These are phyloP conservation scores for Phyllostomus hastatus DNA, from an alignment of 2,113 vertebrate genomes.

Conservation along the genomic window DNA sequence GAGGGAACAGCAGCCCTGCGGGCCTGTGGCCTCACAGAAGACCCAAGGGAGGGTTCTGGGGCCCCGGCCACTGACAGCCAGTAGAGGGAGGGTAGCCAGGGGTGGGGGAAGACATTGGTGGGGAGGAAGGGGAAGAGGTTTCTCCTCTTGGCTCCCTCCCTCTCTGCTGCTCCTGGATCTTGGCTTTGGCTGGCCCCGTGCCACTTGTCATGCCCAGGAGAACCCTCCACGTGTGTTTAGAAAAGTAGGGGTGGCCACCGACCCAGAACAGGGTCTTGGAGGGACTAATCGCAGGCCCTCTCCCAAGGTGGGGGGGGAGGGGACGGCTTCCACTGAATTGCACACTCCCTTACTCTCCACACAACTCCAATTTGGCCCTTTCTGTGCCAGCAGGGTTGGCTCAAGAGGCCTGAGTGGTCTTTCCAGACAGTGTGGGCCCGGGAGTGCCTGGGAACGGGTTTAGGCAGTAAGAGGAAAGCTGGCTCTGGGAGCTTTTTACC, in stretches of 20 bases:
- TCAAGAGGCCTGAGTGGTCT: not conserved
- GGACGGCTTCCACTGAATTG: not conserved
- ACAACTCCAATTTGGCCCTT: not conserved
- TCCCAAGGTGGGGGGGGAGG: not conserved
- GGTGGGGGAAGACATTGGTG: not conserved
- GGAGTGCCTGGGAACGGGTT: not conserved
- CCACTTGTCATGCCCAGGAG: not conserved
- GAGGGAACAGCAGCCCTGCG: conserved; percentile 41
- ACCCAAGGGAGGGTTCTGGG: conserved; percentile 11
- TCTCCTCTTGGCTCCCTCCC: not conserved
- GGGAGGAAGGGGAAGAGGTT: not conserved
- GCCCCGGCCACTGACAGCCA: not conserved
- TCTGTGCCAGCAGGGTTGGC: not conserved
- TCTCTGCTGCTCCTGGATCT: not conserved
- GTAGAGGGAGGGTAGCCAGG: not conserved
- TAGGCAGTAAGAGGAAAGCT: conserved; percentile 9
- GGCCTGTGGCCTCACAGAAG: conserved; percentile 53
- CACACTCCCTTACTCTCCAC: not conserved
- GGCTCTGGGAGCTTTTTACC: conserved; percentile 1
- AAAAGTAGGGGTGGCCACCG: not conserved
- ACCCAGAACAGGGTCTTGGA: not conserved
- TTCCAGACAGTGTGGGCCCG: not conserved
- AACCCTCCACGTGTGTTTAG: not conserved
- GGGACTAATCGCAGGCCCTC: not conserved
- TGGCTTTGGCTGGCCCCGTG: not conserved